Evolutionary conservation across 2,113 vertebrate species (phyloP).

Genomic region (Elephantulus edwardii): DNA sequence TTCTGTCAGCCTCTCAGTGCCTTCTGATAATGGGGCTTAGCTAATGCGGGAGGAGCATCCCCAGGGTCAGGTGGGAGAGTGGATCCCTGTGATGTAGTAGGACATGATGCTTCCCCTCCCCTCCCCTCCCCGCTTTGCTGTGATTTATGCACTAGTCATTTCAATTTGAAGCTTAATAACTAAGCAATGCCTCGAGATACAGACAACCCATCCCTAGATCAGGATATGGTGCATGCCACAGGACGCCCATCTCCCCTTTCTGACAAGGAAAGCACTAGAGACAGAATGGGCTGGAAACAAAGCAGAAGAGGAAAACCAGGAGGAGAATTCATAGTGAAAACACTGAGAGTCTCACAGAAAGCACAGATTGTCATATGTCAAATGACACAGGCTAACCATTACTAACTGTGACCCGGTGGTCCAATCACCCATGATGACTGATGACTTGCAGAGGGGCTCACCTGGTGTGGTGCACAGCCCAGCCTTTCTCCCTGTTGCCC

Average conservation of each 20-base stretch:
- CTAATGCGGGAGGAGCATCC: background rate
- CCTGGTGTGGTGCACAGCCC: background rate
- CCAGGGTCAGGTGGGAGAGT: background rate
- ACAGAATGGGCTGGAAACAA: background rate
- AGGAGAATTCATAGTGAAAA: background rate
- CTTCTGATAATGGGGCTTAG: background rate
- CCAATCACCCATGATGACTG: background rate
- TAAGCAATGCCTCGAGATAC: background rate
- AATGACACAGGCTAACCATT: background rate
- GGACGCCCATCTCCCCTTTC: background rate
- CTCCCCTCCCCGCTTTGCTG: background rate
- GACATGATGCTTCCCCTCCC: background rate
- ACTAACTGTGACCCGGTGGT: background rate
- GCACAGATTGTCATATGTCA: background rate
- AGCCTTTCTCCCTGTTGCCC: background rate
- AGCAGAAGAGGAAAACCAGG: background rate
- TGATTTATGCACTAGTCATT: background rate
- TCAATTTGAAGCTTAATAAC: conserved; percentile 13
- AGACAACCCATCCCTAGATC: background rate
- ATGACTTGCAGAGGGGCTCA: background rate
- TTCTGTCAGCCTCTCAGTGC: background rate
- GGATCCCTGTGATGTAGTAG: background rate
- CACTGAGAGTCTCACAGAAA: background rate
- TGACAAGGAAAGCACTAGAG: background rate
- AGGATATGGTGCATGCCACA: background rate